Evolutionary conservation across 2,888 invertebrate genomes (phyloP), one percentile per base, ranked within the genome.

Genomic region (Nomada lathburiana): DNA sequence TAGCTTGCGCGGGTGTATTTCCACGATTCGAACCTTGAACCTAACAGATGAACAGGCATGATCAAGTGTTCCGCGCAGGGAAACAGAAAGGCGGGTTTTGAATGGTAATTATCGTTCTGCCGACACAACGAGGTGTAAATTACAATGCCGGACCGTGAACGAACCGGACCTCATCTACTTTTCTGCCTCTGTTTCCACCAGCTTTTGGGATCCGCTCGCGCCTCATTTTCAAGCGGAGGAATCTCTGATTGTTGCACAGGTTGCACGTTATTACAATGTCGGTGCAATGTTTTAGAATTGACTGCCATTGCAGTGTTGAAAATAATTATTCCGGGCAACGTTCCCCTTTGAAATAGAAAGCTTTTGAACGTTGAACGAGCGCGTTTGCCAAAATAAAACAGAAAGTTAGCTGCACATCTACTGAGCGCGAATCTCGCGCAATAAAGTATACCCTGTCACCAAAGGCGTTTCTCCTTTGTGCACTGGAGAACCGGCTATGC

Each of bases 81-180:
- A 57, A 71, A 76, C 55, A 53, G 75, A 76, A 71, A 76, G 87
- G 86, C 86, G 76, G 83, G 81, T 86, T 88, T 85, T 86, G 89
- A 90, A 89, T 90, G 87, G 87, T 90, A 90, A 91, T 90, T 90
- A 91, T 90, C 89, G 87, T 89, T 83, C 86, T 83, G 86, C 89
- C 88, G 89, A 89, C 83, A 86, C 86, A 89, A 86, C 88, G 83
- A 88, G 88, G 89, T 89, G 89, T 89, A 90, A 90, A 90, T 90
- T 90, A 89, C 89, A 85, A 90, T 86, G 83, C 77, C 82, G 86
- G 86, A 79, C 75, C 78, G 83, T 85, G 55, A 77, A 53, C 69
- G 59, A 67, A 50, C 85, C 82, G 81, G 82, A 70, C 72, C 65
- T 65, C 60, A 73, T 80, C 71, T 67, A 59, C 75, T 71, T 68